A percentile compares a stretch with the other conserved stretches of the same genome.
Conservation (phyloP, 1,140 invertebrate genomes). For the Hydropsyche tenuis region DNA sequence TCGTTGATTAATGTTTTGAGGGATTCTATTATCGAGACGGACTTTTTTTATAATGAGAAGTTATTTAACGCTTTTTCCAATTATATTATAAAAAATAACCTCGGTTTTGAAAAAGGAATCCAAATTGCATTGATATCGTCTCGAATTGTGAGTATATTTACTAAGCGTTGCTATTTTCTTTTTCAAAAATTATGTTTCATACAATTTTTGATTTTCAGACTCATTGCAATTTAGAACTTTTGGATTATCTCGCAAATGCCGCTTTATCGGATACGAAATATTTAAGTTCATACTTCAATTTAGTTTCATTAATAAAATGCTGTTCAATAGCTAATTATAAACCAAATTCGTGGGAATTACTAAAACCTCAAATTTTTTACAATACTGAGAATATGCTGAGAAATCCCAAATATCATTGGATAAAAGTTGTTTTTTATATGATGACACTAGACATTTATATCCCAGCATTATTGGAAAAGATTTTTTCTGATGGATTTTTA, state of each 20-base stretch:
- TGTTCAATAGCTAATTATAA: slow-evolving; percentile 66
- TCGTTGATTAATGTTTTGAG: slow-evolving; percentile 58
- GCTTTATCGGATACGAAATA: slow-evolving; percentile 55
- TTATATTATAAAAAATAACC: slow-evolving; percentile 60
- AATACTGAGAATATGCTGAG: slow-evolving; percentile 54
- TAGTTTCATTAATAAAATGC: slow-evolving; percentile 62
- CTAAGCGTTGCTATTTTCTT: too few relatives aligned
- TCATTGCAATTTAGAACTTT: slow-evolving; percentile 62
- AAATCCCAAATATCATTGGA: slow-evolving; percentile 56
- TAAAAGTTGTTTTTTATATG: slow-evolving; percentile 61
- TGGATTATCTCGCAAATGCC: slow-evolving; percentile 64
- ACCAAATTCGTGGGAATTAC: slow-evolving; percentile 62
- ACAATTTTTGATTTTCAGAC: slow-evolving; percentile 56
- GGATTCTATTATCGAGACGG: slow-evolving; percentile 55
- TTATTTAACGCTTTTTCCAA: slow-evolving; percentile 62
- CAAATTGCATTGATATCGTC: slow-evolving; percentile 55
- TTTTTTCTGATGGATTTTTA: slow-evolving; percentile 61
- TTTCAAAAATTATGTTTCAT: too few relatives aligned
- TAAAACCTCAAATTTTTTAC: slow-evolving; percentile 57
- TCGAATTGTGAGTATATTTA: slow-evolving; percentile 22
- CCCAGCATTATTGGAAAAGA: slow-evolving; percentile 59
- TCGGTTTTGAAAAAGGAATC: slow-evolving; percentile 61
- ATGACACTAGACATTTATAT: slow-evolving; percentile 64
- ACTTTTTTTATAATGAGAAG: slow-evolving; percentile 63
- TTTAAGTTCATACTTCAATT: slow-evolving; percentile 53